phyloP scores from a whole-genome alignment of 2,797 vertebrate genomes.

The Centroberyx gerrardi region DNA sequence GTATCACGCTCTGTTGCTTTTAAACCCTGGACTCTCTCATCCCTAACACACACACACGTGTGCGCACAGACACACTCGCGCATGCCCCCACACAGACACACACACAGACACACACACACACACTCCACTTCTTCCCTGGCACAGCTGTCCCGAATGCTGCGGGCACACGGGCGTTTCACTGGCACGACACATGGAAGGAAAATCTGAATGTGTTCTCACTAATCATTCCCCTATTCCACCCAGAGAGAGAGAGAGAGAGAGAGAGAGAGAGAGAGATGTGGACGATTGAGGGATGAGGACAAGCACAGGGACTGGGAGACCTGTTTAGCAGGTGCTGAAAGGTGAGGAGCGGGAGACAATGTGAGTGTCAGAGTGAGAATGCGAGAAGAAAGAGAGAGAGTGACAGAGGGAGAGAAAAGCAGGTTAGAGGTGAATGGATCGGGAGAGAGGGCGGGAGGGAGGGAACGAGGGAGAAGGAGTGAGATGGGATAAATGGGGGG shows the following conservation, averaged over 20 bases:
- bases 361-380: slow-evolving; percentile 57
- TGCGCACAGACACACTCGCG: slow-evolving; percentile 39
- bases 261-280: slow-evolving; percentile 26
- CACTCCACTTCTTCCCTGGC: slow-evolving; percentile 82
- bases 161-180: slow-evolving; percentile 86
- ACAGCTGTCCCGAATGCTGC: slow-evolving; percentile 83
- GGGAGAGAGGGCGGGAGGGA: slow-evolving; percentile 41
- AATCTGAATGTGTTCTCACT: slow-evolving; percentile 89
- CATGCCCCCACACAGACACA: slow-evolving; percentile 15
- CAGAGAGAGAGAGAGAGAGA: slow-evolving; percentile 54
- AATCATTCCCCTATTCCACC: slow-evolving; percentile 86
- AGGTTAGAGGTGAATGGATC: slow-evolving; percentile 74
- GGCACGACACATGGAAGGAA: slow-evolving; percentile 88
- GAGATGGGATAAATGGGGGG: slow-evolving; percentile 77
- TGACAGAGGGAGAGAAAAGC: slow-evolving; percentile 70
- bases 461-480: slow-evolving; percentile 49
- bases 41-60: slow-evolving; percentile 36
- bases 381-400: slow-evolving; percentile 54
- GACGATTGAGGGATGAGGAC: slow-evolving; percentile 46
- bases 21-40: slow-evolving; percentile 56
- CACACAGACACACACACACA: slow-evolving; percentile 23
- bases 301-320: slow-evolving; percentile 51
- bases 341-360: slow-evolving; percentile 70
- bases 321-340: slow-evolving; percentile 76
- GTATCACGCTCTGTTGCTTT: slow-evolving; percentile 62